These are phyloP conservation scores for Cathartes aura DNA, from an alignment of 2,113 vertebrate species.

Conservation along the genomic window DNA sequence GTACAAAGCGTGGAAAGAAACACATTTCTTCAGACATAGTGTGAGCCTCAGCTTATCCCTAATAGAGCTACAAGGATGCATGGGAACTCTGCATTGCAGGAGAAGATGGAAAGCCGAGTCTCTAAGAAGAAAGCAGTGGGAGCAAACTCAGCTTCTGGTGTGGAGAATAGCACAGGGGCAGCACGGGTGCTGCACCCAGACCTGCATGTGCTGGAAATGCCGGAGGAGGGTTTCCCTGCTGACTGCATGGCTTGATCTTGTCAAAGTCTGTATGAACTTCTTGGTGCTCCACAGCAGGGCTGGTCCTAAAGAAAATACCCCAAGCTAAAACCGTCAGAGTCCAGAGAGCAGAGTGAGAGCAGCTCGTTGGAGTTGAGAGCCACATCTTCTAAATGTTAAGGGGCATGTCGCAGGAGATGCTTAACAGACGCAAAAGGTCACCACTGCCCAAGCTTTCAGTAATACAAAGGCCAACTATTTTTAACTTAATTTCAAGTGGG, in stretches of 20 bases:
- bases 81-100: background rate
- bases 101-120: background rate
- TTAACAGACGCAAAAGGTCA: slow-evolving; percentile 34
- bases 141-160: background rate
- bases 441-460: background rate
- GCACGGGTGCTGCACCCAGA: accelerated
- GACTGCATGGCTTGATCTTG: accelerated
- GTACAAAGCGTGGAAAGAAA: background rate
- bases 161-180: background rate
- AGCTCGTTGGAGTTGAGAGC: background rate
- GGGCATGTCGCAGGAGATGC: background rate
- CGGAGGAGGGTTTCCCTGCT: accelerated
- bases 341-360: background rate
- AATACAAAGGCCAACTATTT: slow-evolving; percentile 65
- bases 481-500: slow-evolving; percentile 38
- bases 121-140: background rate
- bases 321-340: accelerated
- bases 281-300: background rate
- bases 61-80: background rate
- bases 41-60: background rate
- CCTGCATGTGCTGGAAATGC: accelerated
- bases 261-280: background rate
- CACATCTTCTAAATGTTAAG: background rate
- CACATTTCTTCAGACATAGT: accelerated
- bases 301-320: background rate